These are phyloP conservation scores for Colius striatus DNA, from an alignment of 2,113 vertebrate species.

Conservation along the genomic window DNA sequence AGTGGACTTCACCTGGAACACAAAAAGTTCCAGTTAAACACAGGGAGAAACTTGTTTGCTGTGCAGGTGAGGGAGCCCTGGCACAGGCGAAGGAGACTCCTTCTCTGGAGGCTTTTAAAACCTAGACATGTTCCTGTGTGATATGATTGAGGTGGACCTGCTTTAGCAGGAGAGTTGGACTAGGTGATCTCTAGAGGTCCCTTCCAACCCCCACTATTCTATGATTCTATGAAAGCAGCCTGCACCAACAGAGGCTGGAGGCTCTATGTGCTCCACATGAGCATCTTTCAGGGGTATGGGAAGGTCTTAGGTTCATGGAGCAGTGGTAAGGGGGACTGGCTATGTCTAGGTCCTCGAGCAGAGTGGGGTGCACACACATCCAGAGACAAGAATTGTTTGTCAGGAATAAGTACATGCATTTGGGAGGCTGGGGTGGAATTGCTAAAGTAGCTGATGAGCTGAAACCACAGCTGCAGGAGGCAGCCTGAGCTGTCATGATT, in stretches of 20 bases:
- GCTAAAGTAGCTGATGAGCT: background rate
- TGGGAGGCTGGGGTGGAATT: background rate
- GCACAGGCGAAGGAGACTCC: too few species aligned
- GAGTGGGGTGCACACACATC: background rate
- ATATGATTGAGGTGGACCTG: too few species aligned
- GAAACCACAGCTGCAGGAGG: background rate
- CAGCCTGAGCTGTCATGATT: background rate
- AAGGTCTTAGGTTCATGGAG: background rate
- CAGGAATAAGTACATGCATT: background rate
- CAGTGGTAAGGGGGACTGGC: accelerated
- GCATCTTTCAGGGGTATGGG: background rate
- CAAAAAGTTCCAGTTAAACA: too few species aligned
- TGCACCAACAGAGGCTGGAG: background rate
- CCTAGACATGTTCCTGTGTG: too few species aligned
- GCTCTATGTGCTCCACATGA: background rate
- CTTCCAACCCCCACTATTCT: too few species aligned
- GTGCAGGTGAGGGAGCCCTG: too few species aligned
- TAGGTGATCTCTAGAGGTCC: too few species aligned
- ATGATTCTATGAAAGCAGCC: background rate
- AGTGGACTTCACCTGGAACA: too few species aligned
- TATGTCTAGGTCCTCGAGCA: background rate
- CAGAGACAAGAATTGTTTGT: background rate
- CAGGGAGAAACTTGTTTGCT: too few species aligned
- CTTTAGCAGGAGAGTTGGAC: too few species aligned
- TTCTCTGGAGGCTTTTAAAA: too few species aligned